Evolutionary conservation across 2,797 vertebrate genomes (phyloP).

Genomic region (Pangasius djambal): DNA sequence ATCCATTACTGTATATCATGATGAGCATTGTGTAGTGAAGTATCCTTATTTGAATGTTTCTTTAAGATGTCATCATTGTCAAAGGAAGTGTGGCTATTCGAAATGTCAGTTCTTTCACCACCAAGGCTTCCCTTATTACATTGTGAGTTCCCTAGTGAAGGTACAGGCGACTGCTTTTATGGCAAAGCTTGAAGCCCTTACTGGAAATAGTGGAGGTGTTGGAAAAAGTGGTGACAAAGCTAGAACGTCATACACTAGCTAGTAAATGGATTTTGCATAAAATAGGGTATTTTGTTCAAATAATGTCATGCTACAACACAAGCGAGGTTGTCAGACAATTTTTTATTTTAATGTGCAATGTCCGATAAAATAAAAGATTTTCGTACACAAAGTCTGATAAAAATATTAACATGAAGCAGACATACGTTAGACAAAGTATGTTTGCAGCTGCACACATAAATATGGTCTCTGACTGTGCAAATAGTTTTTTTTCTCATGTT

Average conservation of each 20-base stretch:
- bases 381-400: no score
- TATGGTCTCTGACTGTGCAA: no score
- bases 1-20: neutral
- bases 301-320: conserved; percentile 36
- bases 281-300: neutral
- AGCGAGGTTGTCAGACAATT: no score
- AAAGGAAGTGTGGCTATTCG: conserved; percentile 43
- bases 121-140: conserved; percentile 45
- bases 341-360: no score
- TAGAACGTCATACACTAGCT: conserved; percentile 1
- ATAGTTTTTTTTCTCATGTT: no score
- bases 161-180: neutral
- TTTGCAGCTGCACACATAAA: no score
- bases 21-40: neutral
- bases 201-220: conserved; percentile 45
- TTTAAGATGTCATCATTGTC: conserved; percentile 35
- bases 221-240: conserved; percentile 37
- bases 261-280: neutral
- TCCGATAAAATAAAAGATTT: no score
- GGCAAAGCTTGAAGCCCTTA: conserved; percentile 37
- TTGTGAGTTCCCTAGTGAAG: conserved; percentile 8
- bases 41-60: conserved; percentile 25
- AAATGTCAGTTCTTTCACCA: conserved; percentile 47
- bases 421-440: no score
- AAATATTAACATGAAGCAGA: no score